Evolutionary conservation across 2,888 invertebrate genomes (phyloP), one percentile per base, ranked within the genome.

Genomic region (Polydrusus cervinus): DNA sequence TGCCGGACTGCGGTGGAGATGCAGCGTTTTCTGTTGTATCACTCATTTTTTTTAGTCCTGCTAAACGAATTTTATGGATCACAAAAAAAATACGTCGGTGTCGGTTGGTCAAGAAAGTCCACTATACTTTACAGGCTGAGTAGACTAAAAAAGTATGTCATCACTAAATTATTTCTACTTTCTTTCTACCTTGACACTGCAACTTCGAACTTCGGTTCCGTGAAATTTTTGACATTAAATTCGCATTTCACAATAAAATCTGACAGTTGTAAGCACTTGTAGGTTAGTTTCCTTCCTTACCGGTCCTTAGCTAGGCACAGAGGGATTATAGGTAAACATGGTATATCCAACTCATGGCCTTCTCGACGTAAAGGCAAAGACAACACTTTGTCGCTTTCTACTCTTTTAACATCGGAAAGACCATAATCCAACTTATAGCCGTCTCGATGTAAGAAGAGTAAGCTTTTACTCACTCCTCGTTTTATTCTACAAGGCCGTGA

Each of bases 1-100:
- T 71, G 92, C 92, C 62, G 14, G 67, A 1, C 13, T 65, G 65
- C 1, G 47, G 75, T 34, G 71, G 45, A 16, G 70, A 16, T 34
- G 55, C 30, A 18, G 16, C 38, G 13, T 60, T 60, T 34, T 60
- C 57, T 7, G 57, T 38, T 38, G 57, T 7, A 25, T 60, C 57
- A 38, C 57, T 38, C 57, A 60, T 60, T 38, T 60, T 55, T 5
- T 14, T 16, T 60, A 16, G 10, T 38, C 25, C 38, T 6, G 5
- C 7, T 20, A 51, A 51, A 9, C 2, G 55, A 34, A 55, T 1
- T 30, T 38, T 60, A 53, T 49, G 49, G 18, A 30, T 20, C 38
- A 18, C 11, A 18, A 38, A 25, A 2, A n/a, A 53, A 25, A n/a
- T 25, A 20, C 11, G 13, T 25, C 25, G 34, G 1, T 18, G 18